Base-by-base conservation (phyloP, 2,888 invertebrate genomes). In the Calameuta idolon region DNA sequence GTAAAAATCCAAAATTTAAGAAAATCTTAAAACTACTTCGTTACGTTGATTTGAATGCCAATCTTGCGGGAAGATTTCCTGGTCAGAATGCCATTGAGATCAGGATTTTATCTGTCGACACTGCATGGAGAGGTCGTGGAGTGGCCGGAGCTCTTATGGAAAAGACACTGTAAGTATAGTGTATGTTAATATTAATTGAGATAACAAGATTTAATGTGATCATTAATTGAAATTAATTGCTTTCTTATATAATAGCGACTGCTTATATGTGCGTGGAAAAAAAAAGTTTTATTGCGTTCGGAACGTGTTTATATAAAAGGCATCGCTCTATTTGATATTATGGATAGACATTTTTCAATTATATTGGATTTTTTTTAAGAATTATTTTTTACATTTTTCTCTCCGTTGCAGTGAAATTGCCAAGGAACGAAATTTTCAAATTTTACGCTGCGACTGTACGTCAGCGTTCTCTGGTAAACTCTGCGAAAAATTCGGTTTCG, bases 401-500 rank as follows among this genome's bases (percentile, higher is more conserved):
- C 23, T 55, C 55, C 23, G 79, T 94, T 94, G 34, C 93, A 96
- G 95, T 85, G 93, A 94, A 79, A 88, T 94, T 30, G 93, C 93
- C 35, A 91, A 90, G 81, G 92, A 94, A 77, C 90, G 92, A 76
- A 93, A 93, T 34, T 93, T 94, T 80, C 92, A 93, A 77, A 91
- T 96, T 11, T 93, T 96, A 79, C 93, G 96, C 35, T 94, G 95
- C 71, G 95, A 96, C 84, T 96, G 96, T 80, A 95, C 95, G 9
- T 97, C 96, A 86, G 94, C 94, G 79, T 97, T 94, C 90, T 96
- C 96, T 1, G 96, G 96, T 0, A 94, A 94, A 88, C 94, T 96
- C 0, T 94, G 96, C 76, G 94, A 94, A 81, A 94, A 94, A 84
- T 91, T 95, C 34, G 96, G 96, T 71, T 96, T 96, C 91, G 93